Percentiles rank a stretch among this genome's conserved stretches.
Evolutionary conservation across 2,888 invertebrate genomes (phyloP).

Genomic region (Epiblema foenella): DNA sequence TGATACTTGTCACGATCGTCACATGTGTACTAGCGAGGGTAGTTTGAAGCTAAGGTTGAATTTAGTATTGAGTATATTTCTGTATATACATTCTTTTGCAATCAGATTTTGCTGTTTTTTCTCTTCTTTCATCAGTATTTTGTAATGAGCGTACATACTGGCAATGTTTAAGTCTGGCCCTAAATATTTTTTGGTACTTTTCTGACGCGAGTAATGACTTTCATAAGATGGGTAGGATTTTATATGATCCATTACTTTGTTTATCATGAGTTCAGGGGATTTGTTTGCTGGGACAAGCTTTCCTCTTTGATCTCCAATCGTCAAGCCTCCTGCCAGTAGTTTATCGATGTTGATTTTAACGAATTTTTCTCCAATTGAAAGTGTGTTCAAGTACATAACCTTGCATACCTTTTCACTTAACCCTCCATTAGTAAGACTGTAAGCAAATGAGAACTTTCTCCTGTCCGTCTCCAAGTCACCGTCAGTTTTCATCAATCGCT

Average conservation of each 20-base stretch:
- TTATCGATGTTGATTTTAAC: no score
- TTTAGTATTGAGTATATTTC: constrained; percentile 9
- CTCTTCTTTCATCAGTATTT: neutral
- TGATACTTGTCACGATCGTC: constrained; percentile 16
- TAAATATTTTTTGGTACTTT: neutral
- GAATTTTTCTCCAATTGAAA: no score
- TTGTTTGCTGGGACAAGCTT: constrained; percentile 1
- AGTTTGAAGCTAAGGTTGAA: constrained; percentile 28
- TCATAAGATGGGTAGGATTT: neutral
- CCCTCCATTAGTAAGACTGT: no score
- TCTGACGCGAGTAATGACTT: constrained; percentile 1
- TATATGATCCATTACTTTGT: neutral
- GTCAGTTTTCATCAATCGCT: no score
- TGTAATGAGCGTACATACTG: neutral
- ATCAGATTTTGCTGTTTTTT: neutral
- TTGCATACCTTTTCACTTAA: no score
- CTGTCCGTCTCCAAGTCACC: no score
- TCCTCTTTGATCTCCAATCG: constrained; percentile 20
- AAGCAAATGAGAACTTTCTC: no score
- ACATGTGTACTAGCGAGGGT: constrained; percentile 22
- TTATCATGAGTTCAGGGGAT: neutral
- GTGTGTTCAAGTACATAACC: no score
- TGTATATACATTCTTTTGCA: neutral
- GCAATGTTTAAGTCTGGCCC: neutral
- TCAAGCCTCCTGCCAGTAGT: no score